Conservation (phyloP, 2,888 invertebrate species). For the Calameuta filiformis region DNA sequence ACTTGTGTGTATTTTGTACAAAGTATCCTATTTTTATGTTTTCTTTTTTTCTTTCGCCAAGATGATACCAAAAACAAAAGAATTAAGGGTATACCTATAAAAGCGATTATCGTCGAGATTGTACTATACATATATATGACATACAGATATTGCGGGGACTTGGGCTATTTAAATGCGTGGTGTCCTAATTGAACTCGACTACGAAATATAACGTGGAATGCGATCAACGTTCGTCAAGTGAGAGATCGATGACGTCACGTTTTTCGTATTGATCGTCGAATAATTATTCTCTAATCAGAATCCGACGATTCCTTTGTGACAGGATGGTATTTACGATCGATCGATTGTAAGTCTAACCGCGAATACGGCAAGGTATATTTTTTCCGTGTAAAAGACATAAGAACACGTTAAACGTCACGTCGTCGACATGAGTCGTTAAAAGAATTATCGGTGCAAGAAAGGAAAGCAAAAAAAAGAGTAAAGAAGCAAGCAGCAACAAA, state of each 20-base stretch:
- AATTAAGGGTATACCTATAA: neutral
- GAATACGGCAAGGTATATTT: neutral
- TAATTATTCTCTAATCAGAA: neutral
- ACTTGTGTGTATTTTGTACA: constrained; percentile 65
- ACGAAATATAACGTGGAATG: neutral
- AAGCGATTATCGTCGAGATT: constrained; percentile 14
- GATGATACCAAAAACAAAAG: neutral
- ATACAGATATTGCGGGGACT: neutral
- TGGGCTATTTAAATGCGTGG: neutral
- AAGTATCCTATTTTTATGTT: constrained; percentile 55
- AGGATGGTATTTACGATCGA: neutral
- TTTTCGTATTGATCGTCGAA: neutral
- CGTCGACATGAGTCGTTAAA: neutral
- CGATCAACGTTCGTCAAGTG: neutral
- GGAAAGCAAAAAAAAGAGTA: neutral
- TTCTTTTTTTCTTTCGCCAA: constrained; percentile 4
- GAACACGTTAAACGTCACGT: neutral
- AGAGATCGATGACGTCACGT: neutral
- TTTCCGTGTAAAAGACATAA: neutral
- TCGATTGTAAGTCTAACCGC: neutral
- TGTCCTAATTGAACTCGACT: neutral
- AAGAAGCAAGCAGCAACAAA: neutral
- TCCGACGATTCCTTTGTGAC: neutral
- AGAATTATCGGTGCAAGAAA: neutral
- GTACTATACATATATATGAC: constrained; percentile 30